Evolutionary conservation across 2,113 vertebrate genomes (phyloP).

Genomic region (Grus americana): DNA sequence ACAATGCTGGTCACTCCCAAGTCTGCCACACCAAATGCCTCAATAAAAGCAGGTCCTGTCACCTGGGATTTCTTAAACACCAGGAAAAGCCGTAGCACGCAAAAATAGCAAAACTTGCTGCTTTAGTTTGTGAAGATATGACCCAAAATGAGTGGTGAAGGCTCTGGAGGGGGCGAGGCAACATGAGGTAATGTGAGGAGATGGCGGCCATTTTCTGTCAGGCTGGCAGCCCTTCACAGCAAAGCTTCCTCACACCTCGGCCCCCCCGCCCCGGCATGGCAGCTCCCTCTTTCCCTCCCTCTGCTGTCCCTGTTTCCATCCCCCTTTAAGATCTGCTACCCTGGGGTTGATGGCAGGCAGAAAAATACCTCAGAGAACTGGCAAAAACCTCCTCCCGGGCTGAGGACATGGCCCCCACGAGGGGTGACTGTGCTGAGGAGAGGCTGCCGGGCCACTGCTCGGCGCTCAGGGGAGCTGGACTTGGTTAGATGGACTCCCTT

Average conservation of each 20-base stretch:
- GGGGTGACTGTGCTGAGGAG: fast-evolving
- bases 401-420: neutral
- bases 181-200: fast-evolving
- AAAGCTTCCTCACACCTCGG: neutral
- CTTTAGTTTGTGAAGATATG: fast-evolving
- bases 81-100: neutral
- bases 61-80: neutral
- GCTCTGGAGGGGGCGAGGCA: fast-evolving
- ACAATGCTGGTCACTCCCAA: fast-evolving
- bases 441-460: neutral
- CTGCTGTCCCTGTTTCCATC: neutral
- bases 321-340: neutral
- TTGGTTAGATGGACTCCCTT: fast-evolving
- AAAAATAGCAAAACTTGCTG: neutral
- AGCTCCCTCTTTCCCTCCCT: neutral
- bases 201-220: neutral
- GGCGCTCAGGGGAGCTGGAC: fast-evolving
- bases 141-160: fast-evolving
- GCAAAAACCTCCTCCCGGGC: neutral
- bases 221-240: fast-evolving
- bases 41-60: neutral
- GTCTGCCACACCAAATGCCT: neutral
- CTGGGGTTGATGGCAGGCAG: fast-evolving
- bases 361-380: neutral
- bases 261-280: fast-evolving